Evolutionary conservation across 2,113 vertebrate species (phyloP), one percentile per base, ranked within the genome.

Genomic region (Prietella phreatophila): DNA sequence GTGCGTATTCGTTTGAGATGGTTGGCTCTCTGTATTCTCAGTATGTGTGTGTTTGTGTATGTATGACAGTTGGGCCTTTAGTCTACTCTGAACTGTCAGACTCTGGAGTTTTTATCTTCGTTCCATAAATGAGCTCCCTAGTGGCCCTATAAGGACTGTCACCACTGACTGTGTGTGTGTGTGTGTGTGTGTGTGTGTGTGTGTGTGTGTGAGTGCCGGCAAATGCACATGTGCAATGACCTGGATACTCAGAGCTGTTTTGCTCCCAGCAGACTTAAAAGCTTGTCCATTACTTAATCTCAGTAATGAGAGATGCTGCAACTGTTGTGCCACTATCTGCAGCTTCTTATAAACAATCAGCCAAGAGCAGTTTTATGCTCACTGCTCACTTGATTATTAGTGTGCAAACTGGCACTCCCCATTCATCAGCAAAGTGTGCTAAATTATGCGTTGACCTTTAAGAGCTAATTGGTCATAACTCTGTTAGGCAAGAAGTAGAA

Each of bases 261-360:
- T 14, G 1, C 61, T 84, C 89, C 83, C 83, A 83, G 27, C 55
- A 84, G 86, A 87, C 75, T 88, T 88, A 50, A 86, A 90, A 56
- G 86, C 50, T 53, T 87, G 76, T 84, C 25, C 82, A 56, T 56
- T 85, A 55, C 87, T 87, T 86, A 87, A 90, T 88, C 85, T 88
- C 85, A 50, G 55, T 84, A 87, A 86, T 83, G 56, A 85, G 82
- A 90, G 75, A 88, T 39, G 47, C 78, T 88, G 89, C 87, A 88
- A 87, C 65, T 61, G 89, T 61, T 71, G 89, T 75, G 85, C 84
- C 85, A 86, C 87, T 84, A 71, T 88, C 83, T 86, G 19, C 82
- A 20, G 71, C 53, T 60, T 71, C 82, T 86, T 83, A 79, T 80
- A 88, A 90, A 90, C 81, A 84, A 88, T 75, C 82, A 81, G 30